These are phyloP conservation scores for Cherax quadricarinatus DNA, from an alignment of 1,140 invertebrate species.

Conservation along the genomic window DNA sequence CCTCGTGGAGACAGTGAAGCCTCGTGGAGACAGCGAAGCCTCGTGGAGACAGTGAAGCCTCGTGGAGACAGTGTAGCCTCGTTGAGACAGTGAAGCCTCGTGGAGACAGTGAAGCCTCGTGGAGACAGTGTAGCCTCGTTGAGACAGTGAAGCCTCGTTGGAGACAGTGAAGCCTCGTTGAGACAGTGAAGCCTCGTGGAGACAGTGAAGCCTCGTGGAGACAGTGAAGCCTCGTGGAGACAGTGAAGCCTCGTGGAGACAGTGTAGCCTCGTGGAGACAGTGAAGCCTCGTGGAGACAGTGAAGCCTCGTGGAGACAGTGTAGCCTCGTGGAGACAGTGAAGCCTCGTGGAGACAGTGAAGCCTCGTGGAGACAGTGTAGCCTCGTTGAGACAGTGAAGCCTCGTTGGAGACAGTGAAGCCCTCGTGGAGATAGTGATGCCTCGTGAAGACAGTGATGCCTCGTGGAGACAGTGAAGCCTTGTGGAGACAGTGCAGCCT, in stretches of 20 bases:
- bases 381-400: not conserved
- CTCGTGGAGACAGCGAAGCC: not conserved
- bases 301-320: not conserved
- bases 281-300: not conserved
- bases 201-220: too few relatives aligned
- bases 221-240: too few relatives aligned
- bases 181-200: not conserved
- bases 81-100: too few relatives aligned
- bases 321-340: too few relatives aligned
- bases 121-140: not conserved
- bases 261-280: not conserved
- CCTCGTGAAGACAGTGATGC: too few relatives aligned
- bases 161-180: not conserved
- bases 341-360: not conserved
- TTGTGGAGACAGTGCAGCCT: not conserved
- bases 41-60: not conserved
- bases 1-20: not conserved
- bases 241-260: not conserved
- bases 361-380: not conserved
- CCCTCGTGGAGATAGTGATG: too few relatives aligned
- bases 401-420: not conserved
- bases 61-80: too few relatives aligned
- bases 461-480: not conserved
- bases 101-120: too few relatives aligned
- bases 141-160: not conserved